These are phyloP conservation scores for Oreochromis grahami DNA, from an alignment of 2,797 vertebrate species.

Conservation along the genomic window DNA sequence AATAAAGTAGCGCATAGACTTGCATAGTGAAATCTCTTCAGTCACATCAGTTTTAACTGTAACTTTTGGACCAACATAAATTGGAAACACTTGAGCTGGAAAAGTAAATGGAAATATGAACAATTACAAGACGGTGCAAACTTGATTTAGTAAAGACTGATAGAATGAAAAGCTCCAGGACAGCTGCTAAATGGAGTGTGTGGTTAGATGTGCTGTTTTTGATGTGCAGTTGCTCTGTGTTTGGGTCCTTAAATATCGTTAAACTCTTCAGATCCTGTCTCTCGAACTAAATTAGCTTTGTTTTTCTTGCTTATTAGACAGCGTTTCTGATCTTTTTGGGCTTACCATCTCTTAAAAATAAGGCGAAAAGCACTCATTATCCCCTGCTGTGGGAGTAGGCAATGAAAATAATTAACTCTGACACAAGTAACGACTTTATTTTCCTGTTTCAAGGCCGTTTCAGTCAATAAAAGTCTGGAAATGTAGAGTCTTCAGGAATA, in stretches of 20 bases:
- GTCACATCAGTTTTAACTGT: background rate
- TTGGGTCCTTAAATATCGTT: background rate
- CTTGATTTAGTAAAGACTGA: background rate
- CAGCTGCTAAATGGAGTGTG: background rate
- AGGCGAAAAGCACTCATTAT: background rate
- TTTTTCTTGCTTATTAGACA: background rate
- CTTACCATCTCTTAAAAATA: background rate
- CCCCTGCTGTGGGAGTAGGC: background rate
- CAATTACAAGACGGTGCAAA: background rate
- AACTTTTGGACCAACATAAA: background rate
- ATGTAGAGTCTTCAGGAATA: background rate
- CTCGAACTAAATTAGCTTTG: background rate
- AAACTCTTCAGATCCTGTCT: background rate
- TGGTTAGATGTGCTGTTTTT: background rate
- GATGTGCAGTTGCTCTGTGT: background rate
- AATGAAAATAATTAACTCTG: background rate
- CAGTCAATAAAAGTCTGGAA: slow-evolving; percentile 28
- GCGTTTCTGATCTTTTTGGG: background rate
- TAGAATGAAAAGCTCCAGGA: background rate
- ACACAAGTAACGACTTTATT: slow-evolving; percentile 3
- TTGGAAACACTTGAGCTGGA: background rate
- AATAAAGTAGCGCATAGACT: background rate
- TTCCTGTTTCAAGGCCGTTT: slow-evolving; percentile 26
- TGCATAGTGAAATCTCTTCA: background rate
- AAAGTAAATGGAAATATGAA: background rate